These are phyloP conservation scores for Panorpa germanica DNA, from an alignment of 2,888 invertebrate species.

Conservation along the genomic window DNA sequence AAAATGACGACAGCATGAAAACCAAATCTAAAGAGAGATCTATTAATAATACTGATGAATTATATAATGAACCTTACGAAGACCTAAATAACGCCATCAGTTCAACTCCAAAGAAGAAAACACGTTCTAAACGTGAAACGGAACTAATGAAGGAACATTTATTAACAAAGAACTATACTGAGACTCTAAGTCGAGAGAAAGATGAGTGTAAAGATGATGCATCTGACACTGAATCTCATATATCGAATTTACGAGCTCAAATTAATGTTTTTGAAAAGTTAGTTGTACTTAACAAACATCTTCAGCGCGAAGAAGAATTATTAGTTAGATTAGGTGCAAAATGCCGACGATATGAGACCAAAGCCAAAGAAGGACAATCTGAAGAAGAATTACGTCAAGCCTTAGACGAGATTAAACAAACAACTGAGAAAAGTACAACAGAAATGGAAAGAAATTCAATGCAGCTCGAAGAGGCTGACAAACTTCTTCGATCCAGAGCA, in stretches of 20 bases:
- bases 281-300: slow-evolving; percentile 48
- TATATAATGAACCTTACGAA: no score
- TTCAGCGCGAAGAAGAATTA: slow-evolving; percentile 54
- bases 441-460: no score
- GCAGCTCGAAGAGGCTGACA: no score
- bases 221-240: slow-evolving; percentile 31
- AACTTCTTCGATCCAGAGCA: no score
- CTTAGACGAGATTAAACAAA: no score
- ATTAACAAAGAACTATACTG: slow-evolving; percentile 18
- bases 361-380: slow-evolving; percentile 18
- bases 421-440: no score
- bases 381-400: slow-evolving; percentile 28
- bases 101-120: slow-evolving; percentile 9
- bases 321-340: slow-evolving; percentile 46
- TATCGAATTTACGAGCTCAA: slow-evolving; percentile 36
- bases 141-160: slow-evolving; percentile 32
- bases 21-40: slow-evolving; percentile 9
- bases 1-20: slow-evolving; percentile 18
- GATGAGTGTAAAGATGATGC: slow-evolving; percentile 30
- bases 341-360: slow-evolving; percentile 36
- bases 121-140: slow-evolving; percentile 27
- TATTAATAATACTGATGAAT: slow-evolving; percentile 3
- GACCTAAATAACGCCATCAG: slow-evolving; percentile 1
- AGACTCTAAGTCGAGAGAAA: slow-evolving; percentile 22
- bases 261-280: slow-evolving; percentile 55